Percentiles rank a stretch among this genome's conserved stretches.
phyloP scores from a whole-genome alignment of 2,888 invertebrate genomes.

The Caenorhabditis sulstoni region DNA sequence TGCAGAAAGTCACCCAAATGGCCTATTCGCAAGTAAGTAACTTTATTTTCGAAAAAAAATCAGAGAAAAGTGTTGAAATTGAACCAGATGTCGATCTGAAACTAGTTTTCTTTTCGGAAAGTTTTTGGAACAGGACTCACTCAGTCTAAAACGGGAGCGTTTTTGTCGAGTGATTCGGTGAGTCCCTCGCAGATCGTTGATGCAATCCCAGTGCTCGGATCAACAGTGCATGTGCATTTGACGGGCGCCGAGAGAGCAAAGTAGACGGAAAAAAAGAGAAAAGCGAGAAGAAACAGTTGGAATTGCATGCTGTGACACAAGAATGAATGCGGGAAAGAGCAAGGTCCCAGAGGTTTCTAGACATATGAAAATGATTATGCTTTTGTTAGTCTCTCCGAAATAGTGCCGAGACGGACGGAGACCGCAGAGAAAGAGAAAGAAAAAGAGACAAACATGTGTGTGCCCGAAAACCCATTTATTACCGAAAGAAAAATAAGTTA shows the following conservation, averaged over 20 bases:
- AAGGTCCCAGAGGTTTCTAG: conserved; percentile 5
- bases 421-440: conserved; percentile 3
- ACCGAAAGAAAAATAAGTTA: conserved; percentile 2
- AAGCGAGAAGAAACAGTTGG: conserved; percentile 9
- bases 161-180: conserved; percentile 34
- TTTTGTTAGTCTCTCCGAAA: conserved; percentile 26
- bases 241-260: background rate
- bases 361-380: conserved; percentile 40
- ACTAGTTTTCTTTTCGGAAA: conserved; percentile 3
- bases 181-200: conserved; percentile 50
- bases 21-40: conserved; percentile 92
- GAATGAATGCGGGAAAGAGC: background rate
- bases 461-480: conserved; percentile 17
- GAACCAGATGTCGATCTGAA: background rate
- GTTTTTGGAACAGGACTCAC: background rate
- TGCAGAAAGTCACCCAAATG: conserved; percentile 97
- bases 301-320: conserved; percentile 17
- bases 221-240: conserved; percentile 45
- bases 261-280: conserved; percentile 1
- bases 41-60: conserved; percentile 5
- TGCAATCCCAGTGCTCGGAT: conserved; percentile 50
- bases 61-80: background rate
- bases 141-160: conserved; percentile 31
- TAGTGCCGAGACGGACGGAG: conserved; percentile 1
- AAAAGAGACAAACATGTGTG: conserved; percentile 25